Evolutionary conservation across 2,888 invertebrate genomes (phyloP), one percentile per base, ranked within the genome.

Genomic region (Ectemnius continuus): DNA sequence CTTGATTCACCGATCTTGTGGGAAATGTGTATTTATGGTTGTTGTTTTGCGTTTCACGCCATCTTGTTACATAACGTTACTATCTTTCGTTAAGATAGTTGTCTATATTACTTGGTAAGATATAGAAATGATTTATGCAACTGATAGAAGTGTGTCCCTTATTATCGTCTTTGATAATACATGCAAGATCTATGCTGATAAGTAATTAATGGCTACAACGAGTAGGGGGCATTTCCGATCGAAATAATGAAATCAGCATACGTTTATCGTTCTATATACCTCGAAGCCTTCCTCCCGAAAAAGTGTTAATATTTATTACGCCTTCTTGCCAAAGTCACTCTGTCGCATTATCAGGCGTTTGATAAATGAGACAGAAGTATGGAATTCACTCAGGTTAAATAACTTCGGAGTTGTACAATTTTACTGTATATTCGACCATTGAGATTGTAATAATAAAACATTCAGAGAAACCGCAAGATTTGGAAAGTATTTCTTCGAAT

Each of bases 141-240:
- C 58, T 70, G 52, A 67, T 59, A 70, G 58, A 77, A 20, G 47
- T 67, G 56, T 68, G 59, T 70, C 66, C 61, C 62, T 56, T 52
- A 56, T 67, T 77, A 57, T 36, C 64, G 65, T 63, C 71, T 67
- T 80, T 70, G 58, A 76, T 73, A 67, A 61, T 73, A 45, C 23
- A 28, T 77, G 70, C 47, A 23, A 23, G 23, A 23, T 23, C 23
- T 3, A 23, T 23, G 23, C 56, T 46, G 5, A 48, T 52, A 59
- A 45, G 52, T 28, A 48, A 3, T 23, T 3, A 23, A 23, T 61
- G 23, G 57, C 16, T 20, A 47, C 14, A 13, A 23, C 23, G 23
- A 23, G 3, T 23, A 23, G 2, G 23, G 28, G 16, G 67, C 14
- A 16, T 60, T n/a, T 47, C 66, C 71, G 47, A 14, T 47, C 47